Base-by-base conservation (phyloP, 1,140 invertebrate genomes). In the Protaetia brevitarsis region DNA sequence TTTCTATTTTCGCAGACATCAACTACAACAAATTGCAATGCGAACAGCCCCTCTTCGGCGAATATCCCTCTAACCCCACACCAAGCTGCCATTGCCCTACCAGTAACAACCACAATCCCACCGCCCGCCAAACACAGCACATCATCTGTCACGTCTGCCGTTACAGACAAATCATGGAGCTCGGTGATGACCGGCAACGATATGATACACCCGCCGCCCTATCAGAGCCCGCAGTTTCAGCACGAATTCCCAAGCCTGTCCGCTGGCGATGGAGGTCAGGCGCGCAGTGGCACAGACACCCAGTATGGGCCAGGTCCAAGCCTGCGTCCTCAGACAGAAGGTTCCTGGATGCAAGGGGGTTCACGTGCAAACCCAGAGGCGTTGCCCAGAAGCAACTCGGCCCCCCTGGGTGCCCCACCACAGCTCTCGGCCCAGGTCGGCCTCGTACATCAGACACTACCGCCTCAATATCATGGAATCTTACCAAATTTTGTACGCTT, bases 211-310 rank as follows among this genome's bases (percentile, higher is more conserved):
- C 76, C 83, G 69, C 87, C 82, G n/a, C 81, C 82, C 3, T 88
- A 88, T 69, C 87, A 88, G 70, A 88, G 87, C 66, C 85, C 89
- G 67, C 89, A 89, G 78, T 93, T 92, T 81, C 89, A 91, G 79
- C 89, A 90, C 86, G 90, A 93, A 80, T 92, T 92, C 80, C 90
- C 90, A 70, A 90, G 88, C 72, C 82, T 92, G 76, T 80, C 80
- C 61, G 75, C 77, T 74, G 64, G n/a, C n/a, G 76, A 74, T 67
- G 78, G 77, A 71, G 78, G 77, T 69, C 77, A 77, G 73, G 81
- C 75, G 78, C 80, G 81, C 82, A 74, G 79, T 84, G n/a, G 70
- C 79, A 68, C 80, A 78, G 85, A 84, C 76, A 84, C n/a, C 82
- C 88, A 87, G 79, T 90, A 87, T 83, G 87, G 88, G 76, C 88